A percentile compares a stretch with the other conserved stretches of the same genome.
These are phyloP conservation scores for Chymomyza caudatula DNA, from an alignment of 2,888 invertebrate species.

Conservation along the genomic window DNA sequence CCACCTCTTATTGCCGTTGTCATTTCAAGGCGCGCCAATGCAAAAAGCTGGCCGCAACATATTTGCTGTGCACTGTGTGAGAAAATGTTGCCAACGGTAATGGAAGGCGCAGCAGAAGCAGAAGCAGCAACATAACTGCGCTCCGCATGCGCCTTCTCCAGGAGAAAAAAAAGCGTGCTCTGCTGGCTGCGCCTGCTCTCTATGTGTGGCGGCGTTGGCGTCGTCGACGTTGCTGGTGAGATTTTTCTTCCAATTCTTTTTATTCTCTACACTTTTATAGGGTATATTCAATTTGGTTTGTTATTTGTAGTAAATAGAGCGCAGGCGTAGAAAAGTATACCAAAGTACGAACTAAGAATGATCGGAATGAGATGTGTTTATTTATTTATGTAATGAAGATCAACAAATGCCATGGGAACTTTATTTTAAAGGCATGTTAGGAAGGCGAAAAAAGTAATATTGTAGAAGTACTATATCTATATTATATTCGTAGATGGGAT, in stretches of 20 bases:
- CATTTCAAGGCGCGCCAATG: constrained; percentile 66
- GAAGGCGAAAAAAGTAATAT: too few species aligned
- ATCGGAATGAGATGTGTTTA: too few species aligned
- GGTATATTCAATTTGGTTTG: background rate
- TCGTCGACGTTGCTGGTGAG: background rate
- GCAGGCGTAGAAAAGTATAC: background rate
- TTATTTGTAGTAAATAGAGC: background rate
- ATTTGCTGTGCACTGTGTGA: constrained; percentile 48
- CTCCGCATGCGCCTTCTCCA: constrained; percentile 1
- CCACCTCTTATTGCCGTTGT: constrained; percentile 37
- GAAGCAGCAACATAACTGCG: constrained; percentile 46
- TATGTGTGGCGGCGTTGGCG: background rate
- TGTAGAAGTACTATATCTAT: too few species aligned
- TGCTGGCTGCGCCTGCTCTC: background rate
- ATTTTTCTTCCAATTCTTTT: background rate
- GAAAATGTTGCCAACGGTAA: constrained; percentile 68
- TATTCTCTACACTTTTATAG: background rate
- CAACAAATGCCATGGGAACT: too few species aligned
- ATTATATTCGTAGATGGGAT: too few species aligned
- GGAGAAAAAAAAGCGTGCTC: background rate
- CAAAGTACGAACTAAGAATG: too few species aligned
- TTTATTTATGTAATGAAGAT: too few species aligned
- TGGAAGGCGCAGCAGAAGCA: constrained; percentile 35
- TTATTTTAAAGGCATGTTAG: too few species aligned
- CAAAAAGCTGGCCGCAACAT: constrained; percentile 44